A percentile compares a stretch with the other conserved stretches of the same genome.
Conservation (phyloP, 2,888 invertebrate species). For the Ditylenchus weischeri region DNA sequence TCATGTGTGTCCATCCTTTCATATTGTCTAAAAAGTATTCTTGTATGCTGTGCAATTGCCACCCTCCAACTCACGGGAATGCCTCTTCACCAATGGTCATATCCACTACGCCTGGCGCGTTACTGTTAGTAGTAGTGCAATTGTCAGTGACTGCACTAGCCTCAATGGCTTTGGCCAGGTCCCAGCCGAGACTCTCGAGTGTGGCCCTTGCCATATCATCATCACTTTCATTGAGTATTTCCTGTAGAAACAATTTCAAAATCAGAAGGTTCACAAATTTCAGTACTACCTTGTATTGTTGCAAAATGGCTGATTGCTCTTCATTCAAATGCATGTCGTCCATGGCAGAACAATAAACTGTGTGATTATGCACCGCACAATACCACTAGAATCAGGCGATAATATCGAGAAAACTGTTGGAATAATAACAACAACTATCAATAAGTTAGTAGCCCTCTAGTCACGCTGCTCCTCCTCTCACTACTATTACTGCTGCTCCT, state of each 20-base stretch:
- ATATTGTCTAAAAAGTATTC: not conserved
- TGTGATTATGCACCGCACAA: too few species aligned
- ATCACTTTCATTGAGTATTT: constrained; percentile 5
- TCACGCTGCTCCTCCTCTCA: too few species aligned
- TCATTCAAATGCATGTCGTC: constrained; percentile 1
- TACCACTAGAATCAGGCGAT: too few species aligned
- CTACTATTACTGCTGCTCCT: too few species aligned
- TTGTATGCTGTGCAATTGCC: too few species aligned
- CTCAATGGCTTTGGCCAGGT: constrained; percentile 1
- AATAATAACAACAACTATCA: too few species aligned
- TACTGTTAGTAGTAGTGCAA: too few species aligned
- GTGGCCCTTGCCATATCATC: constrained; percentile 8
- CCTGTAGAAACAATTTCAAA: constrained; percentile 2
- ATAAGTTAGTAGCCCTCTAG: too few species aligned
- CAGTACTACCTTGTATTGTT: constrained; percentile 2
- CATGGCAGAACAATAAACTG: not conserved
- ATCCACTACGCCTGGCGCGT: too few species aligned
- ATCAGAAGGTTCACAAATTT: not conserved
- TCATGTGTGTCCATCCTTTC: constrained; percentile 2
- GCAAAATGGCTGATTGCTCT: not conserved
- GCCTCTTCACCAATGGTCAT: too few species aligned
- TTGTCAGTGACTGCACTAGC: not conserved
- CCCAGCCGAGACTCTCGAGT: constrained; percentile 1
- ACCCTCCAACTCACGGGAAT: too few species aligned
- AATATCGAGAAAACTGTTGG: too few species aligned